Evolutionary conservation across 2,888 invertebrate genomes (phyloP).

Genomic region (Spisula solida): DNA sequence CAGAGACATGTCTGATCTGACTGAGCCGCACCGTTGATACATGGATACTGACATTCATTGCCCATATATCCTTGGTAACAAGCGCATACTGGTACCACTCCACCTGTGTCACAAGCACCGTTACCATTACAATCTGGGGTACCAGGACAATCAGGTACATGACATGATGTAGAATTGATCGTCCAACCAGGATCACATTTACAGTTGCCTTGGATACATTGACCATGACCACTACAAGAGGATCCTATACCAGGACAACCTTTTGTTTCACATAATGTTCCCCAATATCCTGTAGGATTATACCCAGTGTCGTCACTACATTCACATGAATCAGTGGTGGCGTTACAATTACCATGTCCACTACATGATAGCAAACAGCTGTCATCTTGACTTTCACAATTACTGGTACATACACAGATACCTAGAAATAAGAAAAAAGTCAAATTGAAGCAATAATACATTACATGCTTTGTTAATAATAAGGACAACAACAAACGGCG

Average conservation of each 20-base stretch:
- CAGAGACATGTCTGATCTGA: conserved; percentile 73
- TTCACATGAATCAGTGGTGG: conserved; percentile 69
- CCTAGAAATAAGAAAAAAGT: conserved; percentile 40
- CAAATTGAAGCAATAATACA: background rate
- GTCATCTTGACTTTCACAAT: conserved; percentile 63
- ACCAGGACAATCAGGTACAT: conserved; percentile 75
- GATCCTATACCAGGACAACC: conserved; percentile 77
- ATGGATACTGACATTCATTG: conserved; percentile 74
- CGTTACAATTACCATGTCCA: conserved; percentile 72
- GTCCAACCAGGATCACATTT: conserved; percentile 78
- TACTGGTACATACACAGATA: conserved; percentile 66
- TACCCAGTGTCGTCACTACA: conserved; percentile 60
- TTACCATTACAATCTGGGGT: conserved; percentile 68
- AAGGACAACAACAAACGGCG: no score
- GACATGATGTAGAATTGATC: conserved; percentile 72
- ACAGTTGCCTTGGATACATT: conserved; percentile 75
- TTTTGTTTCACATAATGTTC: conserved; percentile 73
- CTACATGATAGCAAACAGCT: conserved; percentile 70
- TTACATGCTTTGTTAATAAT: background rate
- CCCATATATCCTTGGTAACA: conserved; percentile 79
- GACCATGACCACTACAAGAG: conserved; percentile 78
- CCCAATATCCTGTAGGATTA: conserved; percentile 74
- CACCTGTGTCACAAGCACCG: conserved; percentile 76
- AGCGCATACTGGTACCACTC: conserved; percentile 73
- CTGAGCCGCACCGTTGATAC: conserved; percentile 74